Evolutionary conservation across 2,113 vertebrate species (phyloP).

Genomic region (human): DNA sequence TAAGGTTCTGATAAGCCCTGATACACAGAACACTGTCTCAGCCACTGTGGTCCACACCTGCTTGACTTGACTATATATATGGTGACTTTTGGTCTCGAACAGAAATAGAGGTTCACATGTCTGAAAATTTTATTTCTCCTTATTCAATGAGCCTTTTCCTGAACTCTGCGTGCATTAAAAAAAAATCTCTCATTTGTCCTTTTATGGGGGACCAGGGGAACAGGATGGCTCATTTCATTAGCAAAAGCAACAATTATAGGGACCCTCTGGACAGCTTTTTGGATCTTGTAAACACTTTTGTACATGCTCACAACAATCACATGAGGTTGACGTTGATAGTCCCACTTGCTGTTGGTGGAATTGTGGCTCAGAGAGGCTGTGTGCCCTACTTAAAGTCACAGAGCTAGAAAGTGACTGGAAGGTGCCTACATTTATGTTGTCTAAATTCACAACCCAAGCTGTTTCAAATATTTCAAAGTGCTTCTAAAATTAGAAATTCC

Average conservation of each 20-base stretch:
- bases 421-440: rapidly evolving
- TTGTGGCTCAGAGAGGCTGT: background rate
- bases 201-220: background rate
- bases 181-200: background rate
- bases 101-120: background rate
- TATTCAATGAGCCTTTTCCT: background rate
- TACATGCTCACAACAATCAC: rapidly evolving
- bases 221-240: background rate
- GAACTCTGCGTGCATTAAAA: background rate
- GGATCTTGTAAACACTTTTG: background rate
- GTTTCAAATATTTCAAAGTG: background rate
- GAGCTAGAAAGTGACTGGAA: background rate
- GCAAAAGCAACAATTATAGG: background rate
- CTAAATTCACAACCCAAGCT: background rate
- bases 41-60: too few relatives aligned
- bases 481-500: background rate
- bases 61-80: too few relatives aligned
- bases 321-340: rapidly evolving
- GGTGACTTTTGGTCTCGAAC: background rate
- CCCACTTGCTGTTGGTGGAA: background rate
- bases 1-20: background rate
- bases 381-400: background rate
- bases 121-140: background rate
- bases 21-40: rapidly evolving
- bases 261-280: background rate